Conservation (phyloP, 2,797 vertebrate genomes). For the Otolemur crassicaudatus region DNA sequence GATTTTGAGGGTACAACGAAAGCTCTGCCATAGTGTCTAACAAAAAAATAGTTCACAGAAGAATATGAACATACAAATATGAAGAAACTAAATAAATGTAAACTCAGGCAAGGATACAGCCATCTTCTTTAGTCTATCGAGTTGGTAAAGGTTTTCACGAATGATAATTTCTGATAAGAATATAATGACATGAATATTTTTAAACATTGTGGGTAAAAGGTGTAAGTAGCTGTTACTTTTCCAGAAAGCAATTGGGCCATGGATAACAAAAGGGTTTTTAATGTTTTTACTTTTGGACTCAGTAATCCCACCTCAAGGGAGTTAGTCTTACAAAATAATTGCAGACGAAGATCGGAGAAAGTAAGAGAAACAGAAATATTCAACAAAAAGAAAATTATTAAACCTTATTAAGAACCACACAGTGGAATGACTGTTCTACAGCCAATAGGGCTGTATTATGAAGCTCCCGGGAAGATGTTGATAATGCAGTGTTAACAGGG, state of each 20-base stretch:
- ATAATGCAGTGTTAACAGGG: not conserved
- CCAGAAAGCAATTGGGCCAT: not conserved
- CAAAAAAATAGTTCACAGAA: not conserved
- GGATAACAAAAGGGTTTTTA: not conserved
- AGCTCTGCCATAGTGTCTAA: not conserved
- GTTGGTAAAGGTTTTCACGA: not conserved
- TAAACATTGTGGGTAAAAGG: not conserved
- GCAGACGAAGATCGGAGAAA: not conserved
- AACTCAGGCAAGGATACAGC: not conserved
- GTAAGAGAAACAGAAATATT: not conserved
- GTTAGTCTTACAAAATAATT: not conserved
- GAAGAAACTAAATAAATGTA: not conserved
- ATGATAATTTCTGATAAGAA: not conserved
- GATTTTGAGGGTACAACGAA: not conserved
- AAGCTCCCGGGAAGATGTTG: not conserved
- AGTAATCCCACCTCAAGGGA: not conserved
- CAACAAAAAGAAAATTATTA: not conserved
- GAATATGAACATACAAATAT: not conserved
- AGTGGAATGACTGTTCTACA: not conserved
- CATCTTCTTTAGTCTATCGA: not conserved
- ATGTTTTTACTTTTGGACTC: not conserved
- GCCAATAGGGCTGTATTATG: not conserved
- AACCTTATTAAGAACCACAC: not conserved
- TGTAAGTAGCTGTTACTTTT: not conserved
- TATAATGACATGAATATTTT: not conserved